Conservation (phyloP, 2,113 vertebrate species). For the Carettochelys insculpta region DNA sequence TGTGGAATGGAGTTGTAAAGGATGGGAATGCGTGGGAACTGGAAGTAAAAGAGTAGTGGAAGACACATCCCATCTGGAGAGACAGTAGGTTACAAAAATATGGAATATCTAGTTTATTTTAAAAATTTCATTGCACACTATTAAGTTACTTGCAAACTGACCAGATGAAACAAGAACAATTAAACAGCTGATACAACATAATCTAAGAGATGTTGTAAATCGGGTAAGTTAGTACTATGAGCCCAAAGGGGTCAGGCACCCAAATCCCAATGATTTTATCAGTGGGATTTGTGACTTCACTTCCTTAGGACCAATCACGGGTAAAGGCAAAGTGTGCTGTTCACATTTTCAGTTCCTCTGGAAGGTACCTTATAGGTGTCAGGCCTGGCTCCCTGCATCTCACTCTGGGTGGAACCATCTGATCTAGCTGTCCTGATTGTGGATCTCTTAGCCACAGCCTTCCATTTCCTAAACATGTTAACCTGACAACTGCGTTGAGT, state of each 20-base stretch:
- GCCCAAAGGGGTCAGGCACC: background rate
- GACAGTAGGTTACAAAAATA: background rate
- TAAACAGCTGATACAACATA: background rate
- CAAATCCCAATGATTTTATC: background rate
- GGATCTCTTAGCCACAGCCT: background rate
- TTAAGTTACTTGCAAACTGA: background rate
- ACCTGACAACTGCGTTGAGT: background rate
- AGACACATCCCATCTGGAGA: conserved; percentile 17
- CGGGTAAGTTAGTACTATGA: background rate
- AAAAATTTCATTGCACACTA: background rate
- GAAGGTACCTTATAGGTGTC: background rate
- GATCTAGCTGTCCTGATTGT: background rate
- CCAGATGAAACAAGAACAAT: background rate
- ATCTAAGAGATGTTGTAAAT: background rate
- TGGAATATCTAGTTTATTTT: conserved; percentile 1
- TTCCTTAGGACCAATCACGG: too few species aligned
- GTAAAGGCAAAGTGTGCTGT: background rate
- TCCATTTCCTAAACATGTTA: background rate
- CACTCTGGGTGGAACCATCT: background rate
- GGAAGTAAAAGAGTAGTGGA: conserved; percentile 26
- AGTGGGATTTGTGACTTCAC: background rate
- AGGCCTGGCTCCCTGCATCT: background rate
- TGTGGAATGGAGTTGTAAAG: conserved; percentile 61
- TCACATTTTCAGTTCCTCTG: background rate
- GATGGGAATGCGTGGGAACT: conserved; percentile 61